Conservation (phyloP, 2,888 invertebrate genomes). For the Petrolisthes manimaculis region DNA sequence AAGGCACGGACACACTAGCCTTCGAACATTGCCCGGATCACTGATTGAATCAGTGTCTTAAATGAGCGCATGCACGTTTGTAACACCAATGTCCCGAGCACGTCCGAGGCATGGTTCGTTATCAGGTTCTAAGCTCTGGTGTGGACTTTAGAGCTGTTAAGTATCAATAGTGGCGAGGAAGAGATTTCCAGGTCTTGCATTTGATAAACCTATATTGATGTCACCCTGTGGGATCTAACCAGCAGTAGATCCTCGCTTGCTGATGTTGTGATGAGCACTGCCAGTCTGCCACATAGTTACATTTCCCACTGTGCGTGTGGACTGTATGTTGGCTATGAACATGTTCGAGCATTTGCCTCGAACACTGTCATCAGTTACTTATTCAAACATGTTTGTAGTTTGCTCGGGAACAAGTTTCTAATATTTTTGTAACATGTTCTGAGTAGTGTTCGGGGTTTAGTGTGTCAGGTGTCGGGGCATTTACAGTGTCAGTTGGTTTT, state of each 20-base stretch:
- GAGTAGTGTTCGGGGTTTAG: background rate
- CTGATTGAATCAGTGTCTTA: background rate
- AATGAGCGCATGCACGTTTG: background rate
- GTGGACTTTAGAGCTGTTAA: background rate
- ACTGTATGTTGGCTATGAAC: background rate
- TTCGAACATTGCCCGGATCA: background rate
- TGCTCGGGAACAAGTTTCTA: background rate
- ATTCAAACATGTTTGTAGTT: background rate
- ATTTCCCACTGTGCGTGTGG: background rate
- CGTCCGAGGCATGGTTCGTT: background rate
- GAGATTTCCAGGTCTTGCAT: too few relatives aligned
- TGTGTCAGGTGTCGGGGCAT: too few relatives aligned
- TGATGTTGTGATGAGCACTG: background rate
- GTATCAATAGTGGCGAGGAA: too few relatives aligned
- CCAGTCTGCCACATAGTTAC: background rate
- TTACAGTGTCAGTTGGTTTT: too few relatives aligned
- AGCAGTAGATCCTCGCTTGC: too few relatives aligned
- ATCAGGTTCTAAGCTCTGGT: background rate
- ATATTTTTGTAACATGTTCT: constrained; percentile 3
- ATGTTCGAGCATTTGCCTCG: background rate
- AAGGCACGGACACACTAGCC: background rate
- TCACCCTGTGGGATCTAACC: too few relatives aligned
- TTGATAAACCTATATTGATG: too few relatives aligned
- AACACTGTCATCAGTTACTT: background rate
- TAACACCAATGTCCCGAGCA: background rate